A percentile compares a stretch with the other conserved stretches of the same genome.
phyloP scores from a whole-genome alignment of 2,797 vertebrate species.

The Myotis vivesi region DNA sequence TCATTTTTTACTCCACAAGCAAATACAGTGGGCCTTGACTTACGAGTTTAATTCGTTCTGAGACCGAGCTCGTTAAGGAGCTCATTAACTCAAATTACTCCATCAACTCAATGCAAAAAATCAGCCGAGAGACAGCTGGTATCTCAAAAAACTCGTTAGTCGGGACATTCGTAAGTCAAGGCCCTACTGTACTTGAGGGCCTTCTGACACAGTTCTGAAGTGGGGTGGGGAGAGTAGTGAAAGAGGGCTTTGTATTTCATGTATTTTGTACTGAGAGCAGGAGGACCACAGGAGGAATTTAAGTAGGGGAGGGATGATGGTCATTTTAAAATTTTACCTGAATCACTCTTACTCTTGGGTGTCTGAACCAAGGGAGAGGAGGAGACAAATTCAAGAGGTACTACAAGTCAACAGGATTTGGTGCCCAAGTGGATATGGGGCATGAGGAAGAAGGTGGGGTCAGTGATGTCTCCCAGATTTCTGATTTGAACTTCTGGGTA shows the following conservation, averaged over 20 bases:
- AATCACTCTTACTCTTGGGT: background rate
- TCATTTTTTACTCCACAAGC: background rate
- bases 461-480: background rate
- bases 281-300: background rate
- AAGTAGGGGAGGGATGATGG: background rate
- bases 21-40: background rate
- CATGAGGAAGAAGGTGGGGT: background rate
- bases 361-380: background rate
- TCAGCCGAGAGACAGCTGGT: too few species aligned
- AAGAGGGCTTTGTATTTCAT: background rate
- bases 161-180: too few species aligned
- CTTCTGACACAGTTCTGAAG: background rate
- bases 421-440: background rate
- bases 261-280: background rate
- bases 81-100: too few species aligned
- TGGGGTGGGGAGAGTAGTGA: background rate
- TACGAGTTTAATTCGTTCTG: too few species aligned
- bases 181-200: background rate
- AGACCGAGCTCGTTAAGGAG: too few species aligned
- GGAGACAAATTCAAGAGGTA: background rate
- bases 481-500: background rate
- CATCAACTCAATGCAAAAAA: too few species aligned
- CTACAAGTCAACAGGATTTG: background rate
- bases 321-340: background rate
- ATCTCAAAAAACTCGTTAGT: too few species aligned